These are phyloP conservation scores for Clytia hemisphaerica DNA, from an alignment of 30 jellyfish, hydroid and myxozoan genomes.

Conservation along the genomic window DNA sequence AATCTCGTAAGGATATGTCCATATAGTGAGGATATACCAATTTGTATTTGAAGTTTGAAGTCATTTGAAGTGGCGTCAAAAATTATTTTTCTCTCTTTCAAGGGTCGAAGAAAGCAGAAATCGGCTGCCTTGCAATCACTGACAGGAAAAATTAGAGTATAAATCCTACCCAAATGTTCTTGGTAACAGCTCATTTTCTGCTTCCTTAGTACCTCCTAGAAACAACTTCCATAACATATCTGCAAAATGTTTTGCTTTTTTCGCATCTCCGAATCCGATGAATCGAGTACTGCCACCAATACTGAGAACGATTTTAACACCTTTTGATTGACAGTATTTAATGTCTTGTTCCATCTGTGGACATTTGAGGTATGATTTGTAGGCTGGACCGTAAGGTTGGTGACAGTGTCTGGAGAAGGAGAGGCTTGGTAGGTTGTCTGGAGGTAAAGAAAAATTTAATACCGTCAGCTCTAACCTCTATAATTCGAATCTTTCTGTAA, in stretches of 20 bases:
- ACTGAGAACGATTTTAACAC: constrained; percentile 9
- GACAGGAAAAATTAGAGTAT: too few species aligned
- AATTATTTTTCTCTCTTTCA: too few species aligned
- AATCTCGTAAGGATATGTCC: too few species aligned
- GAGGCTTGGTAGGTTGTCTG: constrained; percentile 19
- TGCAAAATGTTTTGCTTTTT: constrained; percentile 14
- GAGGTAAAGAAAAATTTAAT: not conserved
- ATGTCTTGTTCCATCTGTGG: constrained; percentile 9
- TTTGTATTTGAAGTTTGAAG: too few species aligned
- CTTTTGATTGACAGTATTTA: constrained; percentile 13
- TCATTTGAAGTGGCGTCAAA: too few species aligned
- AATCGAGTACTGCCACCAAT: constrained; percentile 22
- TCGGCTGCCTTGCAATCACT: too few species aligned
- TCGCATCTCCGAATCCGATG: constrained; percentile 9
- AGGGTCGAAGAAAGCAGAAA: too few species aligned
- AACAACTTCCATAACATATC: constrained; percentile 11
- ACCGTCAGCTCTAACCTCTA: too few species aligned
- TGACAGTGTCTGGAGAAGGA: constrained; percentile 15
- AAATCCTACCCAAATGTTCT: constrained; percentile 31
- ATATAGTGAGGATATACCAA: too few species aligned
- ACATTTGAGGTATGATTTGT: constrained; percentile 8
- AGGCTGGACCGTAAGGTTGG: not conserved
- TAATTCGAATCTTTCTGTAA: too few species aligned
- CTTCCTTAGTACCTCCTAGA: constrained; percentile 14
- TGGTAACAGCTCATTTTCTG: too few species aligned